phyloP scores from a whole-genome alignment of 2,888 invertebrate species.

The Epinotia demarniana region DNA sequence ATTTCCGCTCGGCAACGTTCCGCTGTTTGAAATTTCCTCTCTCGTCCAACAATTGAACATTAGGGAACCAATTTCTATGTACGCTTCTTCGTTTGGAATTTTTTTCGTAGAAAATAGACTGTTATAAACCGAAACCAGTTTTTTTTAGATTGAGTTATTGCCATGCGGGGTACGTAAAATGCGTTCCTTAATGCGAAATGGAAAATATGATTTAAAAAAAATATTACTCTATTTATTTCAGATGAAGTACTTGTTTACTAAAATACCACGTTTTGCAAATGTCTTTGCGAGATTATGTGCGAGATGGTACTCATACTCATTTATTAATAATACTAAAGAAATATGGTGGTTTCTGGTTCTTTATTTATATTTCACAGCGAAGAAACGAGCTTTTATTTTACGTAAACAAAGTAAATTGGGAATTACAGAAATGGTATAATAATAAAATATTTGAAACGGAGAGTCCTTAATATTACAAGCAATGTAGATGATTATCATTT shows the following conservation, averaged over 20 bases:
- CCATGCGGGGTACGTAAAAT: background rate
- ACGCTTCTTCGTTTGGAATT: background rate
- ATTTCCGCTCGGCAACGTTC: background rate
- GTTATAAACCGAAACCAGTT: background rate
- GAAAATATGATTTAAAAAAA: too few relatives aligned
- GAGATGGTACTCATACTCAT: too few relatives aligned
- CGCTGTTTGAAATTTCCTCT: background rate
- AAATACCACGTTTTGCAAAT: too few relatives aligned
- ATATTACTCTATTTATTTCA: too few relatives aligned
- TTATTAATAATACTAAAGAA: too few relatives aligned
- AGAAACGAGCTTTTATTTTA: slow-evolving; percentile 19
- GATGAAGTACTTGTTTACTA: too few relatives aligned
- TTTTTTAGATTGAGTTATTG: too few relatives aligned
- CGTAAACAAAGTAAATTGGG: slow-evolving; percentile 15
- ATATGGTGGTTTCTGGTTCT: background rate
- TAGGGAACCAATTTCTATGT: slow-evolving; percentile 3
- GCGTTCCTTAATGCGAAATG: slow-evolving; percentile 4
- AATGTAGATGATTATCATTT: background rate
- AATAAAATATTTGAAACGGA: slow-evolving; percentile 28
- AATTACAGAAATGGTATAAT: slow-evolving; percentile 28
- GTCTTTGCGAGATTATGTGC: too few relatives aligned
- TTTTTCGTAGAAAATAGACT: background rate
- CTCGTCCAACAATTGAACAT: background rate
- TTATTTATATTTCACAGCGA: slow-evolving; percentile 14
- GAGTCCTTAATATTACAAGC: slow-evolving; percentile 8